Conservation (phyloP, 2,113 vertebrate genomes). For the Xenopus laevis region DNA sequence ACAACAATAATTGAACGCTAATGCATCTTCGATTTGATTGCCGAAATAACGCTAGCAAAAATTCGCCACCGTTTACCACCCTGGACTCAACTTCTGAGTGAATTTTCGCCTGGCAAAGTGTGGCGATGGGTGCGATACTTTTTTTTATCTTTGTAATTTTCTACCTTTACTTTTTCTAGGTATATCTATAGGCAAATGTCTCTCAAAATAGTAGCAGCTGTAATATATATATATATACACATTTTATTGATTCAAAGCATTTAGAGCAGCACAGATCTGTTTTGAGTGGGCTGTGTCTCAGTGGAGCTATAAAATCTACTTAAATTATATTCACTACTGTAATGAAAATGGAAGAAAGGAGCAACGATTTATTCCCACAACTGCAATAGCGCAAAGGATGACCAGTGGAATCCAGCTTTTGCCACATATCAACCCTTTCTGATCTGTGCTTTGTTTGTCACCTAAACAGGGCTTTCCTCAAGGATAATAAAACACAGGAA, state of each 20-base stretch:
- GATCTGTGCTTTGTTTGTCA: neutral
- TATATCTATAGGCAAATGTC: neutral
- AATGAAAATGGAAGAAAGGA: slow-evolving; percentile 14
- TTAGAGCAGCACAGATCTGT: slow-evolving; percentile 51
- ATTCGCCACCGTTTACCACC: too few relatives aligned
- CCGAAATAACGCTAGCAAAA: too few relatives aligned
- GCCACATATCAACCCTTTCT: neutral
- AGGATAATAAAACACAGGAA: neutral
- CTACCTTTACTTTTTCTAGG: too few relatives aligned
- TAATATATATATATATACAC: slow-evolving; percentile 44
- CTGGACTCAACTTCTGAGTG: too few relatives aligned
- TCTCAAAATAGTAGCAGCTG: slow-evolving; percentile 51
- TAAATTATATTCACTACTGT: slow-evolving; percentile 15
- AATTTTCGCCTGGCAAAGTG: too few relatives aligned
- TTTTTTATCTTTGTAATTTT: too few relatives aligned
- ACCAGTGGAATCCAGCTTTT: neutral
- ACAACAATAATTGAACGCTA: too few relatives aligned
- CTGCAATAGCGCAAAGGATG: neutral
- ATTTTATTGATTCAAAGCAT: slow-evolving; percentile 50
- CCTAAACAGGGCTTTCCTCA: neutral
- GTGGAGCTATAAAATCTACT: slow-evolving; percentile 18
- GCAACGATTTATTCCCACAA: neutral
- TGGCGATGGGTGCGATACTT: too few relatives aligned
- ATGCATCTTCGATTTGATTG: too few relatives aligned
- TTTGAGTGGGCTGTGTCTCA: slow-evolving; percentile 42